Conservation (phyloP, 2,113 vertebrate species). For the Marmota monax region DNA sequence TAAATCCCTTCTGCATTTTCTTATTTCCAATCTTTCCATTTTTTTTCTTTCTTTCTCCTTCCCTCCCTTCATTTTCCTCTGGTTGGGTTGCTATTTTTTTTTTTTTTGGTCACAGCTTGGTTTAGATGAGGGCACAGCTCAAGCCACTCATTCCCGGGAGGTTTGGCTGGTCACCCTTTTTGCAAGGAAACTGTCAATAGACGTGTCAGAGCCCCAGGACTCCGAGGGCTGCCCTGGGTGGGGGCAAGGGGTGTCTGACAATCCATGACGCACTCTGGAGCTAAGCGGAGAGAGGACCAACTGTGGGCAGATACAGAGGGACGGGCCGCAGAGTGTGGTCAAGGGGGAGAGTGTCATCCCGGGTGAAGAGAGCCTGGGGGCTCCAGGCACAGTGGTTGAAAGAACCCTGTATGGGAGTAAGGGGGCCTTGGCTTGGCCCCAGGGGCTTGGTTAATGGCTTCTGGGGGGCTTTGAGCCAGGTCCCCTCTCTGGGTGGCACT, state of each 20-base stretch:
- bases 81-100: no score
- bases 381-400: neutral
- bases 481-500: no score
- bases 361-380: accelerated
- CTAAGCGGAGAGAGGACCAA: neutral
- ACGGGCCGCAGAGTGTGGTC: accelerated
- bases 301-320: neutral
- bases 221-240: no score
- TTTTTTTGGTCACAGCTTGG: no score
- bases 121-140: neutral
- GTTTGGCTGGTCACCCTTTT: neutral
- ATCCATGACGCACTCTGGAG: neutral
- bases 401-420: no score
- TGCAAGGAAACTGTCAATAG: neutral
- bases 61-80: neutral
- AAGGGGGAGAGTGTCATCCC: neutral
- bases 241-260: neutral
- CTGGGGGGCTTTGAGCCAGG: neutral
- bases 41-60: no score
- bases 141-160: no score
- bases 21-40: neutral
- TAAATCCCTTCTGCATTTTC: neutral
- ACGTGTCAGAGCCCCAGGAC: neutral
- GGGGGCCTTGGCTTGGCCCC: neutral
- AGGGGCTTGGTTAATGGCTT: neutral